A percentile compares a stretch with the other conserved stretches of the same genome.
Evolutionary conservation across 2,113 vertebrate genomes (phyloP).

Genomic region (Azemiops feae): DNA sequence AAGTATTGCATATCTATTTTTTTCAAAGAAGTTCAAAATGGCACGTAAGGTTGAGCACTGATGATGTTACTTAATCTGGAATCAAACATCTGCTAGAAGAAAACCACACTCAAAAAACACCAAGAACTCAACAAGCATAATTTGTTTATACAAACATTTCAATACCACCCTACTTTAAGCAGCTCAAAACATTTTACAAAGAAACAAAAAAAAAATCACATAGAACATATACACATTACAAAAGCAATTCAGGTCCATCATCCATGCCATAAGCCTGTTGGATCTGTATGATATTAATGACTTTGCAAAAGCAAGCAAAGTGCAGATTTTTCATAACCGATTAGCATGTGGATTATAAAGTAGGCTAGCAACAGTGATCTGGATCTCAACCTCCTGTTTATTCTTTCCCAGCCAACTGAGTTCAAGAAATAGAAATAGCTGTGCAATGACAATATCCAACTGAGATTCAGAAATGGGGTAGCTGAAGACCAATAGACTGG

Average conservation of each 20-base stretch:
- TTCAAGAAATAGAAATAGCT: neutral
- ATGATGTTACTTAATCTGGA: neutral
- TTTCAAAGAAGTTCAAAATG: neutral
- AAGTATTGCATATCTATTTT: neutral
- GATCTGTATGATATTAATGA: neutral
- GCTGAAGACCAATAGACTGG: neutral
- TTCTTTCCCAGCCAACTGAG: neutral
- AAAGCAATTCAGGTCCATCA: neutral
- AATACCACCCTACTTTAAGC: neutral
- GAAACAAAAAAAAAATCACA: neutral
- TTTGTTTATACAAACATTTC: neutral
- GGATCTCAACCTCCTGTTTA: neutral
- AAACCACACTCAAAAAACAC: neutral
- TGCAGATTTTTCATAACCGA: neutral
- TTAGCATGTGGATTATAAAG: neutral
- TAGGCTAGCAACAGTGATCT: neutral
- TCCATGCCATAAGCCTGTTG: neutral
- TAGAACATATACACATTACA: neutral
- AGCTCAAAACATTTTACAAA: neutral
- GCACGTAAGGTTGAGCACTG: no score
- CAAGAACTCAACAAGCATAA: neutral
- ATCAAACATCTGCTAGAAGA: neutral
- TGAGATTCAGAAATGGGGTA: neutral
- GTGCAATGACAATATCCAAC: neutral
- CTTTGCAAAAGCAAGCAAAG: neutral